A percentile compares a stretch with the other conserved stretches of the same genome.
These are phyloP conservation scores for Sisor rabdophorus DNA, from an alignment of 2,113 vertebrate genomes.

Conservation along the genomic window DNA sequence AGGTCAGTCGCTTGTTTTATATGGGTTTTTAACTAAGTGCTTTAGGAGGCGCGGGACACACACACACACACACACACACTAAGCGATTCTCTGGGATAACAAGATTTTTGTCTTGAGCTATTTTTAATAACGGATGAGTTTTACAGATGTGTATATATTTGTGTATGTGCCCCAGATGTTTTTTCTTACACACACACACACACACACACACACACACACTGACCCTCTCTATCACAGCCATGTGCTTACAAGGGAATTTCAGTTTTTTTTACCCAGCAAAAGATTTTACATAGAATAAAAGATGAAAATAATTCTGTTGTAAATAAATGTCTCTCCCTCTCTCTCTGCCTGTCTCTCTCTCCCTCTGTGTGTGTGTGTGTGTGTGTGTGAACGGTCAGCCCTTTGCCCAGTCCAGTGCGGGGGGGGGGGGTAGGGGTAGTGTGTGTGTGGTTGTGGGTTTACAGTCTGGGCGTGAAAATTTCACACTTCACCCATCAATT, in stretches of 20 bases:
- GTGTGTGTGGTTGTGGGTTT: too few species aligned
- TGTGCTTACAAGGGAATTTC: conserved; percentile 33
- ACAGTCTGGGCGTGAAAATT: too few species aligned
- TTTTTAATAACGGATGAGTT: conserved; percentile 40
- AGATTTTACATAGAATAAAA: conserved; percentile 7
- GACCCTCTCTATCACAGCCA: conserved; percentile 10
- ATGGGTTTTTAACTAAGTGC: conserved; percentile 48
- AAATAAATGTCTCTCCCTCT: too few species aligned
- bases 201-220: too few species aligned
- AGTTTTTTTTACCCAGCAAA: conserved; percentile 13
- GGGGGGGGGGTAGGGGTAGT: too few species aligned
- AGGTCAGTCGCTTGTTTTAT: conserved; percentile 45
- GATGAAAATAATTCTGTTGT: neutral
- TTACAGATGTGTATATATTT: conserved; percentile 49
- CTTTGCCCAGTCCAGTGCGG: too few species aligned
- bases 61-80: conserved; percentile 15
- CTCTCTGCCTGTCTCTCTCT: neutral
- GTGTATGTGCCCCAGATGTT: conserved; percentile 34
- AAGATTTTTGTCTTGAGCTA: conserved; percentile 32
- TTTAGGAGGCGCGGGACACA: conserved; percentile 35
- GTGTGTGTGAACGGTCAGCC: too few species aligned
- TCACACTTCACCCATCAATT: too few species aligned
- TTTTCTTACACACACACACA: conserved; percentile 25
- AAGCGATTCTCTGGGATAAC: conserved; percentile 34
- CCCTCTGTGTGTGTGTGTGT: too few species aligned